Conservation (phyloP, 2,888 invertebrate genomes). For the Pasiphila rectangulata region DNA sequence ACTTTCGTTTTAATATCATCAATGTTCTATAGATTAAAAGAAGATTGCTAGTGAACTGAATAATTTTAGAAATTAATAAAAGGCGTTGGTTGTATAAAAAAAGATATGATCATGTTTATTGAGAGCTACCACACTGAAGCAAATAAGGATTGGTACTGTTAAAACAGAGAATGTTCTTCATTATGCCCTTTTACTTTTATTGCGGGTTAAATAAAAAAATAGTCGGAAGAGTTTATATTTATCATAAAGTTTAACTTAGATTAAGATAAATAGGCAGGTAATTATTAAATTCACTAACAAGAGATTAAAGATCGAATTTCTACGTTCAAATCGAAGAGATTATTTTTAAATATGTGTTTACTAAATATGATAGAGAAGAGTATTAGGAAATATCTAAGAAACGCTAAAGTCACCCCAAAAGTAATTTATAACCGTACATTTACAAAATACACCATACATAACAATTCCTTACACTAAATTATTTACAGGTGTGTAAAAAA, state of each 20-base stretch:
- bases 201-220: too few relatives aligned
- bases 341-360: conserved; percentile 21
- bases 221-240: too few relatives aligned
- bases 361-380: conserved; percentile 24
- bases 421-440: conserved; percentile 19
- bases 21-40: conserved; percentile 36
- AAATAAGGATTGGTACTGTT: too few relatives aligned
- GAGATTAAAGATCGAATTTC: conserved; percentile 18
- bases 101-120: too few relatives aligned
- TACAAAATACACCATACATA: conserved; percentile 32
- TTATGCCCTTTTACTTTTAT: too few relatives aligned
- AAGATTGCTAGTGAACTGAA: conserved; percentile 41
- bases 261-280: too few relatives aligned
- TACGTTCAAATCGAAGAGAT: conserved; percentile 29
- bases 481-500: conserved; percentile 28
- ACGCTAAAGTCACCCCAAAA: conserved; percentile 29
- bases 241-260: too few relatives aligned
- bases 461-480: conserved; percentile 33
- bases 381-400: conserved; percentile 24
- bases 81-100: too few relatives aligned
- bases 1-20: conserved; percentile 49
- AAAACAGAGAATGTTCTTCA: too few relatives aligned
- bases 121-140: too few relatives aligned
- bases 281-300: conserved; percentile 29
- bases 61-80: conserved; percentile 3